Conservation (phyloP, 2,888 invertebrate genomes). For the Argynnis bischoffii region DNA sequence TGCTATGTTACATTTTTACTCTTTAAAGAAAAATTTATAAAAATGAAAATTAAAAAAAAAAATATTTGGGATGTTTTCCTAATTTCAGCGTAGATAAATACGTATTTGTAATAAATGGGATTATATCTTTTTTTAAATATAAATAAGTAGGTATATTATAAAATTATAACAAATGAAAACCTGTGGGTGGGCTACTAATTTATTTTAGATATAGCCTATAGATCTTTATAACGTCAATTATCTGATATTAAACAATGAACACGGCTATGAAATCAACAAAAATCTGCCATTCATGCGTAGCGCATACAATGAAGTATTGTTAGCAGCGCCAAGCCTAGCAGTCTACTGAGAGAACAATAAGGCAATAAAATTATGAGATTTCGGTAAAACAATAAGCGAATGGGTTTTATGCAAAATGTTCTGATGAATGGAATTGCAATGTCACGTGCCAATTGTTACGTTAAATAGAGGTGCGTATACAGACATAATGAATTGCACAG, state of each 20-base stretch:
- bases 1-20: no score
- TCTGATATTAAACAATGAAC: slow-evolving; percentile 40
- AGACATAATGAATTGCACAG: slow-evolving; percentile 13
- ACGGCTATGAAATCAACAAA: slow-evolving; percentile 43
- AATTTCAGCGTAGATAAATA: no score
- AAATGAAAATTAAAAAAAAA: no score
- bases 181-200: neutral
- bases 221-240: slow-evolving; percentile 37
- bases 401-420: slow-evolving; percentile 8
- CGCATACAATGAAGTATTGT: slow-evolving; percentile 45
- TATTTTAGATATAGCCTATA: neutral
- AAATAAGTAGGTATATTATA: neutral
- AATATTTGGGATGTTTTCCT: no score
- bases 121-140: neutral
- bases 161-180: neutral
- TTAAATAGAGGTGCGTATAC: slow-evolving; percentile 8
- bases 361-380: slow-evolving; percentile 32
- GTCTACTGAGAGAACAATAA: slow-evolving; percentile 38
- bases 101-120: no score
- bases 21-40: no score
- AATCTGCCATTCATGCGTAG: slow-evolving; percentile 44
- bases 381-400: slow-evolving; percentile 32
- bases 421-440: slow-evolving; percentile 18
- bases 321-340: slow-evolving; percentile 35
- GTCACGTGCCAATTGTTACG: slow-evolving; percentile 30